Percentiles rank a stretch among this genome's conserved stretches.
These are phyloP conservation scores for Bombus confusus DNA, from an alignment of 1,140 invertebrate genomes.

Conservation along the genomic window DNA sequence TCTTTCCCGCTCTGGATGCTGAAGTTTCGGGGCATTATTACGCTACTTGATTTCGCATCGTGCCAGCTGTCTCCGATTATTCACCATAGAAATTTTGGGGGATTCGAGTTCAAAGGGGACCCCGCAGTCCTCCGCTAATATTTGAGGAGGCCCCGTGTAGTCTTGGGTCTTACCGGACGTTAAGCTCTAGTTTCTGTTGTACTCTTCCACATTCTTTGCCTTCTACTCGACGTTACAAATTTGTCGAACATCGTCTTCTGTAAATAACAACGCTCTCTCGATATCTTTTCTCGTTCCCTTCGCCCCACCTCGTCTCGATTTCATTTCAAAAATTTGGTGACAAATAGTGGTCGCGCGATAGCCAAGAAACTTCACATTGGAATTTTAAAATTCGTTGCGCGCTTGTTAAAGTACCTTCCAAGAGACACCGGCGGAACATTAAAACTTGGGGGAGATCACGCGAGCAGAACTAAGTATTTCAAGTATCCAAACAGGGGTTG, in stretches of 20 bases:
- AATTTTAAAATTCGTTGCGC: neutral
- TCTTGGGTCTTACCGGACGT: slow-evolving; percentile 72
- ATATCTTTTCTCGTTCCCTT: neutral
- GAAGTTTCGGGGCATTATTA: slow-evolving; percentile 75
- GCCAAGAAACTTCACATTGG: neutral
- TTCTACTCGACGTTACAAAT: slow-evolving; percentile 22
- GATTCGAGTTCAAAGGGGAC: slow-evolving; percentile 76
- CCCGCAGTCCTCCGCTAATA: slow-evolving; percentile 79
- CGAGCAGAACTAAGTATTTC: slow-evolving; percentile 51
- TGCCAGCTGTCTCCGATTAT: slow-evolving; percentile 80
- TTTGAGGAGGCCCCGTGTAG: slow-evolving; percentile 75
- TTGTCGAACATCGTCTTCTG: neutral
- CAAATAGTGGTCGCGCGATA: neutral
- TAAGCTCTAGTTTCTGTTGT: slow-evolving; percentile 47
- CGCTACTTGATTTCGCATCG: slow-evolving; percentile 82
- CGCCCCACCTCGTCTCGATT: neutral
- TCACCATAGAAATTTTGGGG: slow-evolving; percentile 77
- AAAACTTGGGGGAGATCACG: slow-evolving; percentile 34
- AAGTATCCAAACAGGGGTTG: slow-evolving; percentile 41
- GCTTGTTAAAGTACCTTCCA: slow-evolving; percentile 32
- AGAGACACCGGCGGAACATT: slow-evolving; percentile 19
- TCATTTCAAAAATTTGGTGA: neutral
- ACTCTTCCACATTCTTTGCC: slow-evolving; percentile 8
- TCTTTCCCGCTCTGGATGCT: slow-evolving; percentile 31
- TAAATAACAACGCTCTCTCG: neutral